phyloP scores from a whole-genome alignment of 2,113 vertebrate species.

The Oreochromis tanganicae region DNA sequence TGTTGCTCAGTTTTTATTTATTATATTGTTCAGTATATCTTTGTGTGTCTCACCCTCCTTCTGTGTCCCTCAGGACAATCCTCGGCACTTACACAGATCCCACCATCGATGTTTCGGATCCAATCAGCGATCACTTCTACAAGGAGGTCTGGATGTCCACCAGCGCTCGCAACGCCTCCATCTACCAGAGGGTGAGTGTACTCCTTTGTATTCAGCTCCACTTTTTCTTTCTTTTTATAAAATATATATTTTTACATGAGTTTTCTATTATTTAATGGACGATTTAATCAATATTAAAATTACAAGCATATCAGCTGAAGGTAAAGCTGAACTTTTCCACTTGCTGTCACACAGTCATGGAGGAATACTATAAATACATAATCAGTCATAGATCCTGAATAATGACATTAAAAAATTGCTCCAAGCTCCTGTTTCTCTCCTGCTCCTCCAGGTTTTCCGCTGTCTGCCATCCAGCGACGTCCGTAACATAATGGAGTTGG shows the following conservation, averaged over 20 bases:
- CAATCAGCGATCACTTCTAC: constrained; percentile 91
- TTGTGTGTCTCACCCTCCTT: not conserved
- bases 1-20: not conserved
- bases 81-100: constrained; percentile 77
- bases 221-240: not conserved
- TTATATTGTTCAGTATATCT: not conserved
- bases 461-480: constrained; percentile 93
- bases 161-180: constrained; percentile 85
- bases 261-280: not conserved
- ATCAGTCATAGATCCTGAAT: not conserved
- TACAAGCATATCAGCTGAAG: not conserved
- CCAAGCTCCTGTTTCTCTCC: not conserved
- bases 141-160: constrained; percentile 94
- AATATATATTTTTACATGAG: not conserved
- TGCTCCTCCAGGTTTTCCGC: constrained; percentile 84
- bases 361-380: rapidly evolving
- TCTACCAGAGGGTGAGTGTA: constrained; percentile 83
- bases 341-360: not conserved
- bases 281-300: rapidly evolving
- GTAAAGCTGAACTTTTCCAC: not conserved
- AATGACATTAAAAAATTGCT: not conserved
- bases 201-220: not conserved
- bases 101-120: constrained; percentile 82
- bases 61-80: constrained; percentile 72
- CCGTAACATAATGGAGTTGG: constrained; percentile 80